A percentile compares a stretch with the other conserved stretches of the same genome.
Conservation (phyloP, 2,113 vertebrate species). For the Dasyprocta punctata region DNA sequence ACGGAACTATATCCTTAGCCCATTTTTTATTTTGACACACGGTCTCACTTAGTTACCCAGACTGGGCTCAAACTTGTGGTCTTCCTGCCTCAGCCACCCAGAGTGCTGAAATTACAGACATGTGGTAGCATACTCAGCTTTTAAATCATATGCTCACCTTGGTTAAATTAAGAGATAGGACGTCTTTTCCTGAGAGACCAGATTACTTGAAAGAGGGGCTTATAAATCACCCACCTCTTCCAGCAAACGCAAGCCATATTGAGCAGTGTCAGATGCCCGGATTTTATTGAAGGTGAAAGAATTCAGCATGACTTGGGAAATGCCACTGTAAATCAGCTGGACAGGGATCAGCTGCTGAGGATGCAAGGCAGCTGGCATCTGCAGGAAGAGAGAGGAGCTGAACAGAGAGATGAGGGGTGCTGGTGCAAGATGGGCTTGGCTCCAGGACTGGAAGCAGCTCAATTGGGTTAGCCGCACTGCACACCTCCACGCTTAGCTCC, state of each 20-base stretch:
- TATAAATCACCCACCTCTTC: background rate
- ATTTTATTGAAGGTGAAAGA: background rate
- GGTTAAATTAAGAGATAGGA: background rate
- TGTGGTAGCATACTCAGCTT: background rate
- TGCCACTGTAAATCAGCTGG: background rate
- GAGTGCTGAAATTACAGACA: background rate
- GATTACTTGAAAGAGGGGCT: background rate
- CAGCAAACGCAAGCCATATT: background rate
- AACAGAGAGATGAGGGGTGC: background rate
- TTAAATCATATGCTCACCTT: background rate
- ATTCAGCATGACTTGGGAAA: background rate
- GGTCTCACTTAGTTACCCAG: background rate
- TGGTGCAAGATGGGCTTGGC: background rate
- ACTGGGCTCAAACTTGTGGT: background rate
- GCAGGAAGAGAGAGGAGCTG: background rate
- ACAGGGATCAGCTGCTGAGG: background rate
- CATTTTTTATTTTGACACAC: background rate
- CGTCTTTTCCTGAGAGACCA: background rate
- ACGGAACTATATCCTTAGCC: background rate
- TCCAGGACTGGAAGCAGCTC: background rate
- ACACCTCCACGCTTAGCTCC: background rate
- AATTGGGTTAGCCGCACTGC: background rate
- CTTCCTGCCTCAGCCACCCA: background rate
- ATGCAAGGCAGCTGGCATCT: background rate
- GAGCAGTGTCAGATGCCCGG: background rate